Conservation (phyloP, 2,888 invertebrate genomes). For the Nysson spinosus region DNA sequence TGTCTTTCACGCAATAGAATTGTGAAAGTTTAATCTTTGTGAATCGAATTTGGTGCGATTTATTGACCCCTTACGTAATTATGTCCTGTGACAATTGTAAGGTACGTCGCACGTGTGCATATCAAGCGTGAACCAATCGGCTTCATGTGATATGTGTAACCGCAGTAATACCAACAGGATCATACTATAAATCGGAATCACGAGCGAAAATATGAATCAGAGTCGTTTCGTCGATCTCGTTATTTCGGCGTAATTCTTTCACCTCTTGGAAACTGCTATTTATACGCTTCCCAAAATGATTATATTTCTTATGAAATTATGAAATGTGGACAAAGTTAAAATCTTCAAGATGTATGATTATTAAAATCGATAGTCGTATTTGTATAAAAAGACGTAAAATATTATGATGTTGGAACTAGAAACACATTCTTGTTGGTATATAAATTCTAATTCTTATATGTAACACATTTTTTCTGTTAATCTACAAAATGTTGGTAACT, state of each 20-base stretch:
- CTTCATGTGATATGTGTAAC: constrained; percentile 15
- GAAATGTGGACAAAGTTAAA: no score
- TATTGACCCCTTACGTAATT: constrained; percentile 34
- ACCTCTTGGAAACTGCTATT: no score
- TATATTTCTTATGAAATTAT: no score
- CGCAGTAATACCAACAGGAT: constrained; percentile 17
- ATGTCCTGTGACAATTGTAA: constrained; percentile 24
- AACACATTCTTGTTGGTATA: no score
- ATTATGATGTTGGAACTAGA: no score
- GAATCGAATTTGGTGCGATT: constrained; percentile 27
- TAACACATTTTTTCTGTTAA: no score
- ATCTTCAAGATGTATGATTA: no score
- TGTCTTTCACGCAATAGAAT: constrained; percentile 14
- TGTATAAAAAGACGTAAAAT: no score
- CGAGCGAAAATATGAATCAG: constrained; percentile 8
- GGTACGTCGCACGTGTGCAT: constrained; percentile 24
- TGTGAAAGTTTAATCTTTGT: constrained; percentile 34
- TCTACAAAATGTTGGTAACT: no score
- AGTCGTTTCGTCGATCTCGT: constrained; percentile 1
- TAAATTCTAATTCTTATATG: no score
- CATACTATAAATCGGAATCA: constrained; percentile 10
- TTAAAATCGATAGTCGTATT: no score
- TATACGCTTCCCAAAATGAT: no score
- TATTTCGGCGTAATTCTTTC: background rate
- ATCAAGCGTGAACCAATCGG: constrained; percentile 28